Evolutionary conservation across 2,888 invertebrate species (phyloP), one percentile per base, ranked within the genome.

Genomic region (Panopea generosa): DNA sequence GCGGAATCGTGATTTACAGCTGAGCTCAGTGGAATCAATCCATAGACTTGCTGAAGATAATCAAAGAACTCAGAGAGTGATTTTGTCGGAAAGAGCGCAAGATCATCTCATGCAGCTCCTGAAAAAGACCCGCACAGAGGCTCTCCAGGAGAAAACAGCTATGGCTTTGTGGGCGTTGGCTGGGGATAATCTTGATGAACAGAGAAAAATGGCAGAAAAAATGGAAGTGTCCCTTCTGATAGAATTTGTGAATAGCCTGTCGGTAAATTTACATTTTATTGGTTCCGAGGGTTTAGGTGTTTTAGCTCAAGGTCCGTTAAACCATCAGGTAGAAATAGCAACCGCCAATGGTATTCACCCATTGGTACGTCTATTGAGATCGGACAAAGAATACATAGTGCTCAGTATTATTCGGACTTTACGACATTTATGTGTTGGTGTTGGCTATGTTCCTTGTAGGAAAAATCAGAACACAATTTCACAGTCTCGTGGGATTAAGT

Each of bases 231-330:
- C 85, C 18, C 82, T 87, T 24, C 77, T 92, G 27, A 89, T 92
- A 27, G 91, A 92, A 72, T 92, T 92, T 84, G 83, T 92, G 7
- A 88, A 89, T 65, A 89, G 90, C 18, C 69, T 89, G 72, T 88
- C 90, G 16, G 90, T 90, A 61, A 86, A 89, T 61, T 87, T 92
- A 18, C 91, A 92, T 77, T 88, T 77, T 38, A 92, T 92, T 60
- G 92, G 92, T 18, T 90, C 91, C 16, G 92, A 92, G 73, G 91
- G 89, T 0, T 68, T 92, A 6, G 90, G 90, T 7, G 92, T 91
- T 1, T 76, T 92, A 22, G 90, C 91, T 11, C 88, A 90, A 66
- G 92, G 92, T 4, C 91, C 92, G 1, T 67, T 87, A 7, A 89
- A 84, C 72, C 84, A 87, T 73, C 90, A 91, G 61, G 74, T 85